A percentile compares a stretch with the other conserved stretches of the same genome.
Conservation (phyloP, 2,888 invertebrate species). For the Protonemura montana region DNA sequence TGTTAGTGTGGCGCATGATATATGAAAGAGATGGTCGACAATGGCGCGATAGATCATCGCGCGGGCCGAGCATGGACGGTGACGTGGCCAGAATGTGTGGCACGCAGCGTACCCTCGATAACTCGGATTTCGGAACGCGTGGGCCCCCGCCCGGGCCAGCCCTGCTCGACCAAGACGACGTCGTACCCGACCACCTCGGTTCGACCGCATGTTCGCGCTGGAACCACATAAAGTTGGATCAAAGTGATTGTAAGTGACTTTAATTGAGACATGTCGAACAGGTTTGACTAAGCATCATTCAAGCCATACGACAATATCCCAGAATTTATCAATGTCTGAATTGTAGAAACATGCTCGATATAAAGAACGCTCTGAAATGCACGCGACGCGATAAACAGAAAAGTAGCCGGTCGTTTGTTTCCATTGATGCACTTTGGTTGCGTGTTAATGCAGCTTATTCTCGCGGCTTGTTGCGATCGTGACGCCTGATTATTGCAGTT, state of each 20-base stretch:
- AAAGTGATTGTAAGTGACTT: constrained; percentile 35
- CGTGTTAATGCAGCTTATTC: background rate
- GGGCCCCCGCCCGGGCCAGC: too few relatives aligned
- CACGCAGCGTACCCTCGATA: background rate
- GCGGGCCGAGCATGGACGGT: constrained; percentile 7
- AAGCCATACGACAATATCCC: constrained; percentile 21
- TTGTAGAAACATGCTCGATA: constrained; percentile 26
- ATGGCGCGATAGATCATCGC: constrained; percentile 37
- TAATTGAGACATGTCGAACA: constrained; percentile 42
- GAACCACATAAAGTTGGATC: constrained; percentile 22
- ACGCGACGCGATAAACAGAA: constrained; percentile 7
- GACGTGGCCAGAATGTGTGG: constrained; percentile 5
- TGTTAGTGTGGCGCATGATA: constrained; percentile 10
- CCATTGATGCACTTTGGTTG: constrained; percentile 16
- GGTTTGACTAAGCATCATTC: constrained; percentile 15
- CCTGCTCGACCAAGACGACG: too few relatives aligned
- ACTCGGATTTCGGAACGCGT: constrained; percentile 21
- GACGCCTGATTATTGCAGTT: background rate
- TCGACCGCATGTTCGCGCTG: background rate
- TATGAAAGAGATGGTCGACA: constrained; percentile 26
- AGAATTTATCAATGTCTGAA: constrained; percentile 25
- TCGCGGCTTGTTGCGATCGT: background rate
- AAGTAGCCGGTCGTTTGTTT: constrained; percentile 32
- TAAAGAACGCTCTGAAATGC: background rate
- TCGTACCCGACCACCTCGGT: background rate